phyloP scores from a whole-genome alignment of 2,113 vertebrate species.

The Nesospiza acunhae region DNA sequence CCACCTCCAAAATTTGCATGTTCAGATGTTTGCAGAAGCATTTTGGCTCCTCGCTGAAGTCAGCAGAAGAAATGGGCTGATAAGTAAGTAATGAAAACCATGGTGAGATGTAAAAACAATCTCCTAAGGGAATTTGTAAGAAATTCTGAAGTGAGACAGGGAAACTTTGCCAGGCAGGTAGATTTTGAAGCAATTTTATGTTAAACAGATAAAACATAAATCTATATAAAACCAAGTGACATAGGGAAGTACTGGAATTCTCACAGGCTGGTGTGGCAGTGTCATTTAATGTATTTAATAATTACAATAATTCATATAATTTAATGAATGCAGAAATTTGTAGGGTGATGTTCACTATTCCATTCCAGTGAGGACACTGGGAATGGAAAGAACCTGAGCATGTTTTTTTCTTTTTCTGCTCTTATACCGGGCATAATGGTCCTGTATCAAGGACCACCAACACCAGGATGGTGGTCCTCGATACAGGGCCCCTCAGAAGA shows the following conservation, averaged over 20 bases:
- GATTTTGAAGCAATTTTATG: background rate
- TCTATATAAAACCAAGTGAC: background rate
- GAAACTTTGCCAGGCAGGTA: background rate
- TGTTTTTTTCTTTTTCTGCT: background rate
- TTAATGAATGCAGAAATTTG: background rate
- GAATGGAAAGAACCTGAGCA: background rate
- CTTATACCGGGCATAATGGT: fast-evolving
- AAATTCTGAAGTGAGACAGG: background rate
- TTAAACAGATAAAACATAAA: background rate
- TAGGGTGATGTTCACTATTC: background rate
- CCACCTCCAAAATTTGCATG: background rate
- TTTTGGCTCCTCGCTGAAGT: background rate
- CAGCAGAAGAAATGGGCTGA: background rate
- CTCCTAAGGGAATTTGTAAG: background rate
- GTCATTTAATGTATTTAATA: background rate
- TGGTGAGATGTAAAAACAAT: background rate
- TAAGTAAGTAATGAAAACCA: background rate
- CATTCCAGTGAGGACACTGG: background rate
- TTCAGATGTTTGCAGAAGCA: background rate
- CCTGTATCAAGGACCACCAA: background rate
- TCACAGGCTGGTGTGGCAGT: background rate
- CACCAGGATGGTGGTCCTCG: fast-evolving
- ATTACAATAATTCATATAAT: background rate
- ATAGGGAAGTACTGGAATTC: background rate
- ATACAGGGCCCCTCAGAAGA: background rate